Percentiles rank a stretch among this genome's conserved stretches.
phyloP scores from a whole-genome alignment of 1,140 invertebrate species.

The Drosophila serrata region DNA sequence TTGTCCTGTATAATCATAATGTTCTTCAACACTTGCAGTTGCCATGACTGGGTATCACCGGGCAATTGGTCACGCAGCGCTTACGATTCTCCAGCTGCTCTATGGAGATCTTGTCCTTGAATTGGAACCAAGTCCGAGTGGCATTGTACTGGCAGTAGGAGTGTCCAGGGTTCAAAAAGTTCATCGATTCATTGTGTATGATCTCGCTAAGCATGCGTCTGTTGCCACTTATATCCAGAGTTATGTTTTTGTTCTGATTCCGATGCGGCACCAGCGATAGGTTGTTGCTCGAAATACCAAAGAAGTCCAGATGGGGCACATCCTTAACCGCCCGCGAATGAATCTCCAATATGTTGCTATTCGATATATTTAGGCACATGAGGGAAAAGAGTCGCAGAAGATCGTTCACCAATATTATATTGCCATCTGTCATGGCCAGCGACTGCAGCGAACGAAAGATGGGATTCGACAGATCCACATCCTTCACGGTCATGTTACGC shows the following conservation, averaged over 20 bases:
- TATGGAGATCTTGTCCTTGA: conserved; percentile 89
- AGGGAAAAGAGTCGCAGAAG: conserved; percentile 89
- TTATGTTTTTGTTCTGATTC: conserved; percentile 79
- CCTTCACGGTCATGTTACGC: conserved; percentile 88
- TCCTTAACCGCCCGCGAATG: conserved; percentile 67
- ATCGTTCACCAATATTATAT: conserved; percentile 87
- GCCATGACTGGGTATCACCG: conserved; percentile 71
- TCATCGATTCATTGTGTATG: conserved; percentile 88
- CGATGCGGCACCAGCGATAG: conserved; percentile 89
- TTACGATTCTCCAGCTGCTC: conserved; percentile 87
- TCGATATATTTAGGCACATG: conserved; percentile 91
- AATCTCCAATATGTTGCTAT: conserved; percentile 86
- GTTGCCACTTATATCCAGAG: conserved; percentile 87
- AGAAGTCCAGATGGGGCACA: conserved; percentile 72
- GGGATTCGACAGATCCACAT: conserved; percentile 88
- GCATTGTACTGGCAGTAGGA: conserved; percentile 90
- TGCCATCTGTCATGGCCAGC: conserved; percentile 90
- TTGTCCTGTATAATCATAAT: conserved; percentile 80
- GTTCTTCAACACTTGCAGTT: conserved; percentile 75
- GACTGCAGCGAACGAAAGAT: conserved; percentile 89
- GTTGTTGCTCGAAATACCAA: conserved; percentile 91
- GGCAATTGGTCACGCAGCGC: conserved; percentile 75
- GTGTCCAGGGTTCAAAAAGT: conserved; percentile 89
- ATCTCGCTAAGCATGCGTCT: conserved; percentile 89
- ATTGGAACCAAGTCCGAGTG: conserved; percentile 91